A percentile compares a stretch with the other conserved stretches of the same genome.
These are phyloP conservation scores for Bombus terrestris DNA, from an alignment of 1,140 invertebrate genomes.

Conservation along the genomic window DNA sequence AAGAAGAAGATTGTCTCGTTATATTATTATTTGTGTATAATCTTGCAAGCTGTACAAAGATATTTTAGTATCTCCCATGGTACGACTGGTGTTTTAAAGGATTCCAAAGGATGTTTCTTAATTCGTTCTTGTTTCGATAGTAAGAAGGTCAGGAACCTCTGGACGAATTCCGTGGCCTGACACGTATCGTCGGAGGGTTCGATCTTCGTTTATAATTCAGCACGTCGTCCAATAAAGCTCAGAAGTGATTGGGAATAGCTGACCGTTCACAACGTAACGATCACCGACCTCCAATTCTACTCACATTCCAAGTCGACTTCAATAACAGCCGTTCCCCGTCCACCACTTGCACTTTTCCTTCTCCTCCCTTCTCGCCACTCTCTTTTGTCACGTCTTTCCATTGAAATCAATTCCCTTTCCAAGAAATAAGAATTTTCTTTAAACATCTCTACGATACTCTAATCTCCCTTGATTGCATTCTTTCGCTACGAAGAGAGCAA, in stretches of 20 bases:
- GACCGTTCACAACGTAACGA: constrained; percentile 68
- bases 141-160: constrained; percentile 62
- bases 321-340: constrained; percentile 43
- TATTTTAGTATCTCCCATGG: not conserved
- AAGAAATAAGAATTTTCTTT: too few species aligned
- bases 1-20: not conserved
- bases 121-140: constrained; percentile 7
- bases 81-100: not conserved
- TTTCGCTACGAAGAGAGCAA: not conserved
- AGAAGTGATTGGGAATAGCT: constrained; percentile 75
- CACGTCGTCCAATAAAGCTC: constrained; percentile 76
- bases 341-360: constrained; percentile 38
- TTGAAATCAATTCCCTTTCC: too few species aligned
- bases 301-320: constrained; percentile 67
- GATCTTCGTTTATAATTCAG: constrained; percentile 76
- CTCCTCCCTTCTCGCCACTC: not conserved
- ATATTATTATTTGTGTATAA: too few species aligned
- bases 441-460: too few species aligned
- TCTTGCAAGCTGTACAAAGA: too few species aligned
- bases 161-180: constrained; percentile 42
- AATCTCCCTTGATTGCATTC: not conserved
- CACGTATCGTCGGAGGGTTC: constrained; percentile 62
- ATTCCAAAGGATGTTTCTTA: not conserved
- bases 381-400: too few species aligned
- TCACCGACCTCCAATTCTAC: constrained; percentile 61